Evolutionary conservation across 2,113 vertebrate genomes (phyloP).

Genomic region (Etheostoma cragini): DNA sequence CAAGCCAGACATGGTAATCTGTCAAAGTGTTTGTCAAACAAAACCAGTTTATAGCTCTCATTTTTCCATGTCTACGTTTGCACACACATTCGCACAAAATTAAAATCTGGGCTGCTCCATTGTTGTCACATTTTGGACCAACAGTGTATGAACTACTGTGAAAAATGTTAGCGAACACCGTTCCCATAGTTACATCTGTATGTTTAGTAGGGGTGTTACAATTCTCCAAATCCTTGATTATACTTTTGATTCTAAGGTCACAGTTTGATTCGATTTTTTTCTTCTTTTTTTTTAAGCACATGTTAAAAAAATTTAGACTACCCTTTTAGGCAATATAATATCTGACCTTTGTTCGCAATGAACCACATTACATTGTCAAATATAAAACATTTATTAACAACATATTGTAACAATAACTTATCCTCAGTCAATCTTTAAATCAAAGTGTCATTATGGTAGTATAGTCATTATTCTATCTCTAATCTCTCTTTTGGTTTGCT

Average conservation of each 20-base stretch:
- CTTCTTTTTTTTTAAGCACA: no score
- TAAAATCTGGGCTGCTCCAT: neutral
- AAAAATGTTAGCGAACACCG: neutral
- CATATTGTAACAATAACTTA: no score
- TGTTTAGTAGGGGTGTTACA: no score
- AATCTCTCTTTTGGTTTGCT: neutral
- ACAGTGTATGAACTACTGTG: neutral
- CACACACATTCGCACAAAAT: neutral
- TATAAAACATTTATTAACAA: no score
- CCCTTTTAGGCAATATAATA: no score
- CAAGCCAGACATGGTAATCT: neutral
- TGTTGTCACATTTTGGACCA: neutral
- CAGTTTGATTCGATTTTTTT: no score
- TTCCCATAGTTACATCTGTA: neutral
- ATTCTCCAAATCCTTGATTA: no score
- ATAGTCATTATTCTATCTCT: neutral
- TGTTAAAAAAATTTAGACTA: no score
- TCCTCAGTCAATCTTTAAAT: no score
- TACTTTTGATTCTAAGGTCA: no score
- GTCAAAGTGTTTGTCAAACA: constrained; percentile 10
- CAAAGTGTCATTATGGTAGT: neutral
- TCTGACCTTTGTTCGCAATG: no score
- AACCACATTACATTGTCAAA: no score
- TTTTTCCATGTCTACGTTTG: neutral
- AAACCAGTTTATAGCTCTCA: neutral